phyloP scores from a whole-genome alignment of 2,797 vertebrate genomes.

The Onychomys arenicola region DNA sequence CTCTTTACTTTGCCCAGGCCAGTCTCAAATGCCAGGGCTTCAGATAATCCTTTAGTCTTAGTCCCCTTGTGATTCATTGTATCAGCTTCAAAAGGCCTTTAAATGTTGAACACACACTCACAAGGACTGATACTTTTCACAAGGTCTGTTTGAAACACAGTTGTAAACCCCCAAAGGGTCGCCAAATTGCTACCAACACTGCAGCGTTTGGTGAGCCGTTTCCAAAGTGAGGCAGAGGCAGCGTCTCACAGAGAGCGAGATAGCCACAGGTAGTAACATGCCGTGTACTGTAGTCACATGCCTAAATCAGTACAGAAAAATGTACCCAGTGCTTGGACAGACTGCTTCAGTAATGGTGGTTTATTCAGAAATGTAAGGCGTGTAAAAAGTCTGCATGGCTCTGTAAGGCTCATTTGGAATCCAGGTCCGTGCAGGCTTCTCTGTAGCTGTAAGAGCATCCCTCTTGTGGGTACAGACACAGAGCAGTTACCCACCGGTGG shows the following conservation, averaged over 20 bases:
- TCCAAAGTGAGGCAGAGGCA: background rate
- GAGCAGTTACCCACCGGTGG: too few relatives aligned
- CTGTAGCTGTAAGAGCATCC: too few relatives aligned
- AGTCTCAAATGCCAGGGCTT: background rate
- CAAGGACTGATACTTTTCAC: background rate
- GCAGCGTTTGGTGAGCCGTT: background rate
- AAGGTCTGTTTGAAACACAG: background rate
- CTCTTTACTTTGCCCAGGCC: background rate
- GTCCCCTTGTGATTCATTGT: background rate
- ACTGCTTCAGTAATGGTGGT: too few relatives aligned
- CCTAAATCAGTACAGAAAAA: background rate
- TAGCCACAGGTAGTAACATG: background rate
- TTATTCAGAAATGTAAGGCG: background rate
- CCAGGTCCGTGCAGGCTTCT: too few relatives aligned
- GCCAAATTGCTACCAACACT: background rate
- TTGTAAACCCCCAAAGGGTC: background rate
- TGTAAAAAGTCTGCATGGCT: fast-evolving
- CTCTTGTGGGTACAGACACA: too few relatives aligned
- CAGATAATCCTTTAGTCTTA: background rate
- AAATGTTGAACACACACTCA: background rate
- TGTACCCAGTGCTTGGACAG: background rate
- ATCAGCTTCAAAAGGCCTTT: background rate
- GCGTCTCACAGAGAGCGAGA: background rate
- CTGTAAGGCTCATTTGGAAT: background rate
- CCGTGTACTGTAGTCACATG: fast-evolving